Conservation (phyloP, 2,797 vertebrate species). For the Miichthys miiuy region DNA sequence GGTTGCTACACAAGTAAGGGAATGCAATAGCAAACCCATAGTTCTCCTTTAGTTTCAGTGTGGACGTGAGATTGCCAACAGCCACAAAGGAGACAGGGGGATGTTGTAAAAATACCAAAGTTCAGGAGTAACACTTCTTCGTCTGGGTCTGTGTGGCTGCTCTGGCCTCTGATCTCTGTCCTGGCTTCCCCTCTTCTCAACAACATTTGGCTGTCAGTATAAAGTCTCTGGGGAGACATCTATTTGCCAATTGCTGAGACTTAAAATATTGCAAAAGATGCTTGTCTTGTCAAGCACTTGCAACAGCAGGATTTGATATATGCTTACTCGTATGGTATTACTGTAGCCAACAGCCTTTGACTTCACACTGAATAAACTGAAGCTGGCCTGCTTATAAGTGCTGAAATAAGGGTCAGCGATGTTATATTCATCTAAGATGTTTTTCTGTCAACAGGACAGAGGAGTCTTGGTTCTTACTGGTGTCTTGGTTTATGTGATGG, state of each 20-base stretch:
- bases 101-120: constrained; percentile 73
- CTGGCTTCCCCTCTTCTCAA: constrained; percentile 55
- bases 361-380: constrained; percentile 36
- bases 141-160: constrained; percentile 52
- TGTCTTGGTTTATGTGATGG: constrained; percentile 32
- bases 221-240: constrained; percentile 52
- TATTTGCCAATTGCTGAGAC: constrained; percentile 70
- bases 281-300: constrained; percentile 63
- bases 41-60: constrained; percentile 24
- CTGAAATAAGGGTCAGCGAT: constrained; percentile 33
- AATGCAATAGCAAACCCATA: constrained; percentile 34
- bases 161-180: constrained; percentile 71
- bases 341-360: constrained; percentile 52
- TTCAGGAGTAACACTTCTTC: constrained; percentile 55
- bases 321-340: constrained; percentile 57
- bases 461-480: constrained; percentile 23
- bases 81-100: constrained; percentile 40
- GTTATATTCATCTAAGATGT: constrained; percentile 26
- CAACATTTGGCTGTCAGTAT: constrained; percentile 67
- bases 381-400: constrained; percentile 20
- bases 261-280: constrained; percentile 74
- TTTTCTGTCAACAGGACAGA: constrained; percentile 33
- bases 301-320: constrained; percentile 59
- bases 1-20: constrained; percentile 33
- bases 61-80: constrained; percentile 48